A percentile compares a stretch with the other conserved stretches of the same genome.
phyloP scores from a whole-genome alignment of 2,888 invertebrate genomes.

The Rhagophthalmus giganteus region DNA sequence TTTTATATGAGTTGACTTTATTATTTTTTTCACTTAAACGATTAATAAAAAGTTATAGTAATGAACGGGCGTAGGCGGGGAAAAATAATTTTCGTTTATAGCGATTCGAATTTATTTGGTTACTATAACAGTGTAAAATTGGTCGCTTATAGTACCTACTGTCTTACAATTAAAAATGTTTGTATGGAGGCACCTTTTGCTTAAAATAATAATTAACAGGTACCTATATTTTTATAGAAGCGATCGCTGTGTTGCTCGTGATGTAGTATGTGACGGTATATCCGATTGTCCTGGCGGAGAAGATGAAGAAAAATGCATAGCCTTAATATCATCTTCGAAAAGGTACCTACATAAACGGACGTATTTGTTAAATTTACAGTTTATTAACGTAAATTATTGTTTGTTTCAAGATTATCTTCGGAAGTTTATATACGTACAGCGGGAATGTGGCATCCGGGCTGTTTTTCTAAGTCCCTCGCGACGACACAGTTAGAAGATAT shows the following conservation, averaged over 20 bases:
- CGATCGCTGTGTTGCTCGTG: slow-evolving; percentile 67
- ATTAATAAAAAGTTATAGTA: too few relatives aligned
- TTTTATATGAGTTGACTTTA: too few relatives aligned
- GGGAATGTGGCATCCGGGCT: slow-evolving; percentile 74
- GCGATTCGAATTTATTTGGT: too few relatives aligned
- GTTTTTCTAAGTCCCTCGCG: slow-evolving; percentile 62
- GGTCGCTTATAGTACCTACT: too few relatives aligned
- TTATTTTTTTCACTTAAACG: too few relatives aligned
- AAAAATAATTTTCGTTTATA: too few relatives aligned
- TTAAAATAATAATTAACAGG: too few relatives aligned
- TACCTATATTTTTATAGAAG: too few relatives aligned
- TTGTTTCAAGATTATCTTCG: slow-evolving; percentile 41
- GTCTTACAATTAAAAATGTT: too few relatives aligned
- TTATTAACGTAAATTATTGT: not conserved
- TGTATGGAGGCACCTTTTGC: too few relatives aligned
- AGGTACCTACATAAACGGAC: not conserved
- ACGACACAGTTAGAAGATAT: slow-evolving; percentile 61
- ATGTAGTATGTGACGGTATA: slow-evolving; percentile 77
- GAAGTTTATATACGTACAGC: slow-evolving; percentile 67
- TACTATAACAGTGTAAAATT: too few relatives aligned
- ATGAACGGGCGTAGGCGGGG: too few relatives aligned
- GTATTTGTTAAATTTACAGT: slow-evolving; percentile 1
- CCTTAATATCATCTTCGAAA: slow-evolving; percentile 46
- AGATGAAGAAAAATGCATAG: slow-evolving; percentile 71
- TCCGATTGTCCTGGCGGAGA: slow-evolving; percentile 73